phyloP scores from a whole-genome alignment of 1,140 invertebrate species.

The Apis florea region DNA sequence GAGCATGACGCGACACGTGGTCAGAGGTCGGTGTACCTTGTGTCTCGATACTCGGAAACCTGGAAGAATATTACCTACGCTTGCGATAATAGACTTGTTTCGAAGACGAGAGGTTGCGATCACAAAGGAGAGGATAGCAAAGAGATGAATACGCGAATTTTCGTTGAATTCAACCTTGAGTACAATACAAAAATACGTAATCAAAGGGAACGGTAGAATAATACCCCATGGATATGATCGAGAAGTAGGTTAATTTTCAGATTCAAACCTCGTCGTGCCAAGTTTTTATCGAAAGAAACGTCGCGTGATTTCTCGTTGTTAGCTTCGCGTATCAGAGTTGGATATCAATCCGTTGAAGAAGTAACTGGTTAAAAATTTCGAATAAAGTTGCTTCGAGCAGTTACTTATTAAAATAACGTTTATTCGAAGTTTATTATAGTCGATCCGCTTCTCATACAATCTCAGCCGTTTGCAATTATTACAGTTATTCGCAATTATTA shows the following conservation, averaged over 20 bases:
- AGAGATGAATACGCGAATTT: not conserved
- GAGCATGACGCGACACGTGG: not conserved
- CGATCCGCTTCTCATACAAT: no score
- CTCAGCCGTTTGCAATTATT: no score
- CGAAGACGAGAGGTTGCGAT: not conserved
- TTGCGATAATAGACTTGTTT: slow-evolving; percentile 1
- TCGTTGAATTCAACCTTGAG: not conserved
- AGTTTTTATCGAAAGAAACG: not conserved
- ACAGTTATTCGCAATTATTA: no score
- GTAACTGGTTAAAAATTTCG: no score
- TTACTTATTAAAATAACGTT: no score
- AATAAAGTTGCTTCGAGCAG: no score
- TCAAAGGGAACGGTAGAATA: not conserved
- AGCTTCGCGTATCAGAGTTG: no score
- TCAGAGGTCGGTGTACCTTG: slow-evolving; percentile 19
- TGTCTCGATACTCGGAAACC: not conserved
- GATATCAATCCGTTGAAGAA: no score
- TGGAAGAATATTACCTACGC: not conserved
- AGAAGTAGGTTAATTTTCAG: slow-evolving; percentile 10
- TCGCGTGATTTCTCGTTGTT: not conserved
- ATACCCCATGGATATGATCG: no score
- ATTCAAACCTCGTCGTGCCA: not conserved
- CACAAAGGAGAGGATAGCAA: not conserved
- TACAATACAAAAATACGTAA: not conserved
- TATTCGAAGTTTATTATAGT: no score